These are phyloP conservation scores for Lathronympha strigana DNA, from an alignment of 2,888 invertebrate genomes.

Conservation along the genomic window DNA sequence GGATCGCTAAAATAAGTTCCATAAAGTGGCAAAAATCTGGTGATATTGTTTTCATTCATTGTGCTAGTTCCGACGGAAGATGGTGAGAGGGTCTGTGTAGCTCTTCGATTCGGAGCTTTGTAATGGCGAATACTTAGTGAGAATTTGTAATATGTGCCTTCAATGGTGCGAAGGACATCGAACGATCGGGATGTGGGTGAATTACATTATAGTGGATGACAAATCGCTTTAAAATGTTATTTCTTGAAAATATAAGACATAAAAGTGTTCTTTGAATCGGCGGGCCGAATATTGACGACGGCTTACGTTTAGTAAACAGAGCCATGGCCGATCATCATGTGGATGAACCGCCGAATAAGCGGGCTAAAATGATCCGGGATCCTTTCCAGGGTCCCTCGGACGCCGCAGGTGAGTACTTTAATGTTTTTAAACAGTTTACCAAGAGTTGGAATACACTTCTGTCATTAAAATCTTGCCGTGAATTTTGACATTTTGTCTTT, in stretches of 20 bases:
- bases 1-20: conserved; percentile 76
- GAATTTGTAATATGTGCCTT: conserved; percentile 90
- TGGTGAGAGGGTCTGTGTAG: conserved; percentile 89
- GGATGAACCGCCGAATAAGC: conserved; percentile 98
- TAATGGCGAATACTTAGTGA: conserved; percentile 92
- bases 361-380: conserved; percentile 95
- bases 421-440: conserved; percentile 67
- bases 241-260: conserved; percentile 81
- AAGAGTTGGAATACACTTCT: conserved; percentile 70
- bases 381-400: conserved; percentile 92
- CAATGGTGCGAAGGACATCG: conserved; percentile 88
- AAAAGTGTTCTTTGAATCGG: conserved; percentile 84
- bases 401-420: conserved; percentile 88
- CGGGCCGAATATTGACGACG: conserved; percentile 85
- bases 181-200: conserved; percentile 87
- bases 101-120: conserved; percentile 88
- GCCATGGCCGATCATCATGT: conserved; percentile 97
- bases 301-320: conserved; percentile 88
- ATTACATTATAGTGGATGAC: conserved; percentile 82
- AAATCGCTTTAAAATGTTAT: conserved; percentile 83
- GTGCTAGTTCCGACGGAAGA: conserved; percentile 89
- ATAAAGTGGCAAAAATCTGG: conserved; percentile 81
- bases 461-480: conserved; percentile 76
- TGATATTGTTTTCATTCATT: conserved; percentile 88
- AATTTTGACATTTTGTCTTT: conserved; percentile 48